Conservation (phyloP, 2,113 vertebrate species). For the Mesitornis unicolor region DNA sequence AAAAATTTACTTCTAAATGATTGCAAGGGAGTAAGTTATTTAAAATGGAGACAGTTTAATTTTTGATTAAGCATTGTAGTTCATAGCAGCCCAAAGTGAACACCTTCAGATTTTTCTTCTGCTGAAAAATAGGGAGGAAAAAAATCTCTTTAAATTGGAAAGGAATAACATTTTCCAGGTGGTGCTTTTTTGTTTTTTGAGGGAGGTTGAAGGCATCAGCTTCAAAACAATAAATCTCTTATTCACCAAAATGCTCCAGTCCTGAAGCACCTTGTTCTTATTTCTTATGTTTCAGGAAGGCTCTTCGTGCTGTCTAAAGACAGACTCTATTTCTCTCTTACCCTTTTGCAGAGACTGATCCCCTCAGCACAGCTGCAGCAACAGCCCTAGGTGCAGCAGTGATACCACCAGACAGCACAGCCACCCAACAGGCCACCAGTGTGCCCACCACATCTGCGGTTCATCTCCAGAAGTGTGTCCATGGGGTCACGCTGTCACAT, state of each 20-base stretch:
- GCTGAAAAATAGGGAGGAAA: not conserved
- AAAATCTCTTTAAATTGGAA: not conserved
- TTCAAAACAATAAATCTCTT: not conserved
- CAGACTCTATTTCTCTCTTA: not conserved
- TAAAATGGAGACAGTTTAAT: not conserved
- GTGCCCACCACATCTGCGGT: not conserved
- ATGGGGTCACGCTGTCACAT: not conserved
- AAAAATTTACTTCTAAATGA: not conserved
- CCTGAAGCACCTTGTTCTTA: not conserved
- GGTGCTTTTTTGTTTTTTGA: not conserved
- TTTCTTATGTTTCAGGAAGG: not conserved
- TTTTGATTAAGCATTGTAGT: not conserved
- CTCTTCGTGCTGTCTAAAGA: not conserved
- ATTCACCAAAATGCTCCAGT: not conserved
- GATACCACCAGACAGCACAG: rapidly evolving
- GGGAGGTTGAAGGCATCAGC: not conserved
- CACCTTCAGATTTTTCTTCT: not conserved
- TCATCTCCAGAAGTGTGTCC: not conserved
- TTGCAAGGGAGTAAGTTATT: not conserved
- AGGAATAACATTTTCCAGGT: not conserved
- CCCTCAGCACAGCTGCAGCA: not conserved
- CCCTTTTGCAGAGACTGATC: not conserved
- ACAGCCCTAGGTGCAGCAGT: not conserved
- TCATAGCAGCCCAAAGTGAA: not conserved
- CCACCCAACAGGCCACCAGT: not conserved